These are phyloP conservation scores for Argyresthia albistria DNA, from an alignment of 2,888 invertebrate species.

Conservation along the genomic window DNA sequence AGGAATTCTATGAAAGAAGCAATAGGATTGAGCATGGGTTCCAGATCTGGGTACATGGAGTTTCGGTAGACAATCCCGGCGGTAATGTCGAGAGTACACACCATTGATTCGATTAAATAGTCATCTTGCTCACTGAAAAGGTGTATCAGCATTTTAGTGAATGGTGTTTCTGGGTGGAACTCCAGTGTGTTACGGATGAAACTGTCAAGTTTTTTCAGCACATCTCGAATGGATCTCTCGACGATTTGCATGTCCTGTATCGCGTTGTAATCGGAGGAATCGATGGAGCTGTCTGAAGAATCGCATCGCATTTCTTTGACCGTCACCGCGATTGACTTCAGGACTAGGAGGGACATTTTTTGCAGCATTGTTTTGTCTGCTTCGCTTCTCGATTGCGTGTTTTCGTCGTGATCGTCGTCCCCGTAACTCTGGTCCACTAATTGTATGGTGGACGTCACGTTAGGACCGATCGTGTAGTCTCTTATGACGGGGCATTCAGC, in stretches of 20 bases:
- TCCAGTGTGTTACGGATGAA: constrained; percentile 87
- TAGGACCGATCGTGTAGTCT: constrained; percentile 48
- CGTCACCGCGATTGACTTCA: constrained; percentile 91
- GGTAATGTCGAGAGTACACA: constrained; percentile 90
- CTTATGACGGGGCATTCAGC: constrained; percentile 48
- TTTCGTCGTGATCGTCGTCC: constrained; percentile 48
- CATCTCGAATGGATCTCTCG: constrained; percentile 88
- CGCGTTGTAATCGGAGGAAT: constrained; percentile 87
- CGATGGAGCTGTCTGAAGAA: constrained; percentile 87
- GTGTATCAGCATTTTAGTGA: constrained; percentile 90
- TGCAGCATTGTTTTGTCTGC: constrained; percentile 87
- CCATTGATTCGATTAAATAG: constrained; percentile 92
- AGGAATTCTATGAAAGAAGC: constrained; percentile 91
- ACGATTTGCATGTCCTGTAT: constrained; percentile 92
- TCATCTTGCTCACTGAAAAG: constrained; percentile 93
- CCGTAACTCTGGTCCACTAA: constrained; percentile 61
- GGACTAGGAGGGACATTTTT: constrained; percentile 87
- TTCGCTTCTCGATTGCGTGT: constrained; percentile 52
- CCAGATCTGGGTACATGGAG: constrained; percentile 84
- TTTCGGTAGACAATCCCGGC: constrained; percentile 88
- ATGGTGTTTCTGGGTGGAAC: constrained; percentile 89
- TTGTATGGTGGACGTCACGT: constrained; percentile 48
- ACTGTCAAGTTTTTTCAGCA: constrained; percentile 83
- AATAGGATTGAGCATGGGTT: constrained; percentile 87
- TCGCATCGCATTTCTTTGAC: constrained; percentile 92